phyloP scores from a whole-genome alignment of 2,113 vertebrate genomes.

The Aegithalos caudatus region DNA sequence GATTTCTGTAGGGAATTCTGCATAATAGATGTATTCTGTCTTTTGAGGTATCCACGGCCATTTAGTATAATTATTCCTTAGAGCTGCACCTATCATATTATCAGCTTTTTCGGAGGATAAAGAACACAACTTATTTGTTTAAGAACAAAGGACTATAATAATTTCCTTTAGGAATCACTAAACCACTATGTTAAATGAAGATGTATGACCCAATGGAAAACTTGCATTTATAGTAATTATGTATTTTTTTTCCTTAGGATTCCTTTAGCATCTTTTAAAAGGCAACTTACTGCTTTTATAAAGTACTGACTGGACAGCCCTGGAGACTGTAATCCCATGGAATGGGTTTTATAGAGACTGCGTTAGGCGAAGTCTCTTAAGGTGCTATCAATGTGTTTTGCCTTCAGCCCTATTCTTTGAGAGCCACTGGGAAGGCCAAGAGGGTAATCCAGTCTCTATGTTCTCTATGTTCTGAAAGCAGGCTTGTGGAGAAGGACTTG shows the following conservation, averaged over 20 bases:
- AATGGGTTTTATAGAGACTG: background rate
- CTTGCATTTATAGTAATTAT: constrained; percentile 61
- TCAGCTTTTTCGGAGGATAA: constrained; percentile 67
- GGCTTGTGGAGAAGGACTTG: background rate
- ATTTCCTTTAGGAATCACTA: constrained; percentile 73
- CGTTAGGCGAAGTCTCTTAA: background rate
- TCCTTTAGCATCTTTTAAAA: constrained; percentile 3
- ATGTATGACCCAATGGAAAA: constrained; percentile 60
- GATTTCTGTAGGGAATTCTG: constrained; percentile 80
- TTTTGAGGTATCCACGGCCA: constrained; percentile 73
- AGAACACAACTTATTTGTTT: constrained; percentile 74
- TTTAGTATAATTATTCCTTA: constrained; percentile 78
- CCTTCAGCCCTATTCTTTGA: background rate
- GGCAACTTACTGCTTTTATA: background rate
- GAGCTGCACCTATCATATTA: constrained; percentile 74
- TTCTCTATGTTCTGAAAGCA: background rate
- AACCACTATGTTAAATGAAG: constrained; percentile 61
- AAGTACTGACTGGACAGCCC: background rate
- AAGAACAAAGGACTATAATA: constrained; percentile 71
- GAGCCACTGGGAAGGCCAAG: background rate
- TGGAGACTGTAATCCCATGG: background rate
- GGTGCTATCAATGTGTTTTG: background rate
- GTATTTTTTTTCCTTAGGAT: background rate
- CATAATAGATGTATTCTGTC: constrained; percentile 74
- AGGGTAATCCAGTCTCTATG: background rate